Evolutionary conservation across 2,113 vertebrate genomes (phyloP), one percentile per base, ranked within the genome.

Genomic region (Ariopsis seemanni): DNA sequence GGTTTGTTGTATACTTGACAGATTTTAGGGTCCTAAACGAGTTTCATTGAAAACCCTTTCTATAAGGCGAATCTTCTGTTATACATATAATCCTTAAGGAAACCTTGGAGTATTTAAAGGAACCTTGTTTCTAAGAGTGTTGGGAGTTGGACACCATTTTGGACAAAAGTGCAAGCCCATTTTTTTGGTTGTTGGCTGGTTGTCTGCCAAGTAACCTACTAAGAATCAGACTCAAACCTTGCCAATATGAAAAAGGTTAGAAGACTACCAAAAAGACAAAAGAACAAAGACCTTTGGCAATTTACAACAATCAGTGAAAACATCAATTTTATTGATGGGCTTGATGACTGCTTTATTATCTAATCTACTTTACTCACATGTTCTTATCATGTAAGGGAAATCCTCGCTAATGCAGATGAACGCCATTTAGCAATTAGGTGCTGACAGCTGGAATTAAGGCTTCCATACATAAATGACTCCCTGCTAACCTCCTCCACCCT

Each of bases 381-480:
- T 20, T 77, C 58, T 63, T 90, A 58, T 83, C 63, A 87, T 25
- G 79, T 58, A 71, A 75, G 34, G 83, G 74, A 62, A 50, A 78
- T 67, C 5, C 63, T 74, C 27, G 11, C 72, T 90, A 57, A 86
- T 86, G 84, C 60, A 75, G 27, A 82, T 57, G 15, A 89, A 69
- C 48, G 78, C 48, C 57, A 34, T 82, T 86, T 71, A 86, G 57
- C 71, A 78, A 87, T 80, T 88, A 53, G 48, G 71, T 86, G 86
- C 72, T 58, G 87, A 83, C 90, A 90, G 25, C 78, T 81, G 87
- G 90, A 89, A 92, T 91, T 91, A 90, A 77, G 88, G 88, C 87
- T 89, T 91, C 91, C 90, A 90, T 77, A 89, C 84, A 87, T 91
- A 85, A 88, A 79, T 50, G 58, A 72, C 85, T 67, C 58, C 10